phyloP scores from a whole-genome alignment of 2,888 invertebrate species.

The Latrodectus hesperus region DNA sequence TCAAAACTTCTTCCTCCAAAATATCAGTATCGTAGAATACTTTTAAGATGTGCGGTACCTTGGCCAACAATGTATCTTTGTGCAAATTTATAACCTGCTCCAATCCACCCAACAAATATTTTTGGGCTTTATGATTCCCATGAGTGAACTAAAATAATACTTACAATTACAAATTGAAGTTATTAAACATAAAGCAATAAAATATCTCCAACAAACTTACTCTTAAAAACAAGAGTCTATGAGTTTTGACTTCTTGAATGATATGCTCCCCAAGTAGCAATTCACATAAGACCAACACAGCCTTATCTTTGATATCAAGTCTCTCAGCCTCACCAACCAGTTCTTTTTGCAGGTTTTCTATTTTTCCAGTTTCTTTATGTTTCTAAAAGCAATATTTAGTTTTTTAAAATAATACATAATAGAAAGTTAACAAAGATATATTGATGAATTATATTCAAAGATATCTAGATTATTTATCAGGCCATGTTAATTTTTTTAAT shows the following conservation, averaged over 20 bases:
- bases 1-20: conserved; percentile 92
- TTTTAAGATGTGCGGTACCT: conserved; percentile 91
- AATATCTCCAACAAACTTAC: conserved; percentile 62
- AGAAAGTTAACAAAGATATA: too few relatives aligned
- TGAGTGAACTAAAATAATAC: conserved; percentile 74
- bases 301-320: conserved; percentile 94
- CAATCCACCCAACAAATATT: conserved; percentile 94
- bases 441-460: too few relatives aligned
- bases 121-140: conserved; percentile 77
- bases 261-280: conserved; percentile 82
- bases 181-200: neutral
- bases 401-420: too few relatives aligned
- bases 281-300: conserved; percentile 93
- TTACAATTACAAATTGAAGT: neutral
- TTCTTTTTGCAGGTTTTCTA: conserved; percentile 80
- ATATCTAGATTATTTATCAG: too few relatives aligned
- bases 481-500: too few relatives aligned
- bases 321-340: conserved; percentile 89
- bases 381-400: conserved; percentile 43
- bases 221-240: conserved; percentile 86
- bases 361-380: conserved; percentile 78
- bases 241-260: conserved; percentile 80
- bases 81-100: conserved; percentile 92
- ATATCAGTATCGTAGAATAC: conserved; percentile 95
- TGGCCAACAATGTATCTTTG: conserved; percentile 85